Evolutionary conservation across 2,888 invertebrate genomes (phyloP), one percentile per base, ranked within the genome.

Genomic region (Ophion costatus): DNA sequence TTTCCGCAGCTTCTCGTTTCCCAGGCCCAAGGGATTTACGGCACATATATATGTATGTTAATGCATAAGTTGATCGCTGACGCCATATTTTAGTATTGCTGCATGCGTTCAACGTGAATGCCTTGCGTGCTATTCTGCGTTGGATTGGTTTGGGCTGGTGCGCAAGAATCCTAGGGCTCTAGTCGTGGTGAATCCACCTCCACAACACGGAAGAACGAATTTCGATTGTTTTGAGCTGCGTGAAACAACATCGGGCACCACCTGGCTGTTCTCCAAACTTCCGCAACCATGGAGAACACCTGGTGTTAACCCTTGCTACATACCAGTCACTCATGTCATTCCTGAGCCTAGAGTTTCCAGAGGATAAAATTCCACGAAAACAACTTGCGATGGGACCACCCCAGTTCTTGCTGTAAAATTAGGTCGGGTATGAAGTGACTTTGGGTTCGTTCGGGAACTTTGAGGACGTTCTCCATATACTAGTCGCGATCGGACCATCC

Each of bases 1-100:
- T 82, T 82, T 82, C 78, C 73, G 76, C 82, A 82, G 61, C 38
- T 66, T 74, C 66, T 78, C 78, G 61, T 82, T 82, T 78, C 61
- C 51, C 77, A 77, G 42, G 57, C 75, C 38, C 75, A 64, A 69
- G 63, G 69, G 77, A 59, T 70, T 56, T 45, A 29, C 59, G 14
- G 20, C 14, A 24, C 20, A 51, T 14, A 45, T 20, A 56, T 56
- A 66, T 45, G 0, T 64, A 33, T 6, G 22, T 51, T 6, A 1
- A 17, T 33, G 63, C 14, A 3, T 24, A 24, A 9, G 20, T 51
- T 4, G 17, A 69, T 69, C 24, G 9, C 51, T 69, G 22, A 24
- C 51, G 24, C 69, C 17, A 51, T 69, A 51, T 69, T 69, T 17
- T 17, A 24, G 51, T 17, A 69, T 9, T 22, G 24, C 38, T 17